Conservation (phyloP, 1,140 invertebrate species). For the Galleria mellonella region DNA sequence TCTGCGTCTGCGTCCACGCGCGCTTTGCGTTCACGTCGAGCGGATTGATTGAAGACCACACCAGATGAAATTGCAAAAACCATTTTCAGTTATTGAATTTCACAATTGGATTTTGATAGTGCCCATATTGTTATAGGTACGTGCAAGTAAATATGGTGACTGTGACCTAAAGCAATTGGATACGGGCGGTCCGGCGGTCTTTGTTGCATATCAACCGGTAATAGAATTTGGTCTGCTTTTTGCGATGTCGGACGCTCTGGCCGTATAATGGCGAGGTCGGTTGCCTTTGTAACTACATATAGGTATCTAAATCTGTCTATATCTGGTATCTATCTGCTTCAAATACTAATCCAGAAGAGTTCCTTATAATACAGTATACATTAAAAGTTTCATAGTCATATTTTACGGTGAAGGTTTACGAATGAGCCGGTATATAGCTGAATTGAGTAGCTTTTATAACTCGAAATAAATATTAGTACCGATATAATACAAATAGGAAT, state of each 20-base stretch:
- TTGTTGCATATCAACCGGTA: conserved; percentile 71
- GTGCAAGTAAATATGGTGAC: conserved; percentile 62
- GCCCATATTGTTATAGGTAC: conserved; percentile 48
- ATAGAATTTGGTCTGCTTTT: conserved; percentile 72
- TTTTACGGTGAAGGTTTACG: too few relatives aligned
- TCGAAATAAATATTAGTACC: too few relatives aligned
- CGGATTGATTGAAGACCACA: conserved; percentile 9
- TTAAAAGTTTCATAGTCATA: too few relatives aligned
- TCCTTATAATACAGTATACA: too few relatives aligned
- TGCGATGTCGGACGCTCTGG: conserved; percentile 51
- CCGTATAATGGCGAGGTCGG: conserved; percentile 57
- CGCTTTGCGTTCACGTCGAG: not conserved
- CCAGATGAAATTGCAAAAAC: conserved; percentile 1
- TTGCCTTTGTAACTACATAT: conserved; percentile 68
- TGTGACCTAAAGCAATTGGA: conserved; percentile 71
- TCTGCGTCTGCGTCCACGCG: conserved; percentile 15
- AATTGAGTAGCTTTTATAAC: too few relatives aligned
- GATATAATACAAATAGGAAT: too few relatives aligned
- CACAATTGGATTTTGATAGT: conserved; percentile 54
- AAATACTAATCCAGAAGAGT: not conserved
- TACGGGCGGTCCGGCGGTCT: conserved; percentile 62
- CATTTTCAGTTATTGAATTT: conserved; percentile 6
- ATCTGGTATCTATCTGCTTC: conserved; percentile 32
- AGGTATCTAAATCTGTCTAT: conserved; percentile 68
- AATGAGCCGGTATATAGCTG: too few relatives aligned